These are phyloP conservation scores for Mythimna albipuncta DNA, from an alignment of 2,888 invertebrate species.

Conservation along the genomic window DNA sequence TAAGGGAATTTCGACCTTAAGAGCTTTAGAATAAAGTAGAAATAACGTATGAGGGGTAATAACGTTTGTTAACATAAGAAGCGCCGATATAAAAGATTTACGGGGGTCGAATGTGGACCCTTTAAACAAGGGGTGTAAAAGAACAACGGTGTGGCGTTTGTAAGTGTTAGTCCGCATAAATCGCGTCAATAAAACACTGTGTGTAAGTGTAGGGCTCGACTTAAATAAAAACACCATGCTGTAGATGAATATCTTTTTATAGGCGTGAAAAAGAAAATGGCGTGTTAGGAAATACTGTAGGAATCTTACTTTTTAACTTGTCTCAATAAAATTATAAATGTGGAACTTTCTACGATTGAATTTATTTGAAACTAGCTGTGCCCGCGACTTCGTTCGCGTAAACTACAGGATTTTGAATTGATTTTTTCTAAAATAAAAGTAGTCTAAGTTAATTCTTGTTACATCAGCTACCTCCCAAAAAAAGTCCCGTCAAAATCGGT, in stretches of 20 bases:
- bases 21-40: constrained; percentile 45
- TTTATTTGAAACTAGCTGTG: too few relatives aligned
- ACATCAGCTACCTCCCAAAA: too few relatives aligned
- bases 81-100: constrained; percentile 76
- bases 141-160: constrained; percentile 55
- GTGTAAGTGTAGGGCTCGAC: constrained; percentile 20
- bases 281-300: not conserved
- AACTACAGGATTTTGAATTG: too few relatives aligned
- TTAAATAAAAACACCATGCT: constrained; percentile 40
- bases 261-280: constrained; percentile 1
- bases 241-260: constrained; percentile 20
- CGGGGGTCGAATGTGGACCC: constrained; percentile 70
- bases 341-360: too few relatives aligned
- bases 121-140: constrained; percentile 73
- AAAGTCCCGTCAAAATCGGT: too few relatives aligned
- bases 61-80: constrained; percentile 72
- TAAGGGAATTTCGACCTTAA: constrained; percentile 53
- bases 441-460: too few relatives aligned
- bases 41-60: constrained; percentile 60
- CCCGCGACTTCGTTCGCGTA: too few relatives aligned
- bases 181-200: constrained; percentile 60
- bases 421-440: too few relatives aligned
- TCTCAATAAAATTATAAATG: too few relatives aligned
- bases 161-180: constrained; percentile 54
- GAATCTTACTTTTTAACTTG: too few relatives aligned